Base-by-base conservation (phyloP, 92 coral and sea anemone genomes). In the Metridium senile region DNA sequence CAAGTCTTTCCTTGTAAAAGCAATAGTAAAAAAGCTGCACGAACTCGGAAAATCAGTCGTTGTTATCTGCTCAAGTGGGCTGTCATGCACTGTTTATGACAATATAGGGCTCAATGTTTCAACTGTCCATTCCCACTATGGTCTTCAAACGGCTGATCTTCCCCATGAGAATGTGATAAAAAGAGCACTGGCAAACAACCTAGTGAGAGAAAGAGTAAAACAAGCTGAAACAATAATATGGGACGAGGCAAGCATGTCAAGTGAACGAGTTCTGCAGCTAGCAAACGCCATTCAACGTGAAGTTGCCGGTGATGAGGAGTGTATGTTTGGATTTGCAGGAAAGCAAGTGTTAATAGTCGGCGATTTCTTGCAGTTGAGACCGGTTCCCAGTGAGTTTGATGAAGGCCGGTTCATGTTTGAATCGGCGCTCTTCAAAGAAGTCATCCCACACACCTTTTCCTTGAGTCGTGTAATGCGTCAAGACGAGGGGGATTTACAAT, bases 161-260 rank as follows among this genome's bases (percentile, higher is more conserved):
- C 87, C 79, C 0, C 72, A 65, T 65, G 45, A 49, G n/a, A 18
- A 51, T 70, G 82, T 85, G 9, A 54, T 84, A 25, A 82, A 61
- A 2, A 34, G 85, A 19, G 35, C 88, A 1, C 26, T 34, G 17
- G 68, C 71, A 6, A 80, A 80, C 62, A 59, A 39, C 30, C 58
- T 88, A 25, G 89, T 84, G 0, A 0, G 1, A 0, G 83, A 79
- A 28, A 46, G 86, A 33, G 27, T 70, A 0, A 74, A 33, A n/a
- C 32, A 56, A 23, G 81, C 73, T 11, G 86, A 88, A 23, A 28
- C 56, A 30, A 10, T 88, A 0, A 79, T 84, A 13, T 83, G 92
- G 88, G 88, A 88, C 45, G 85, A 86, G 25, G 56, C 58, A 0
- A 70, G 83, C 39, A 76, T 86, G 87, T 63, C 90, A 16, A 86